These are phyloP conservation scores for Homarus americanus DNA, from an alignment of 1,140 invertebrate genomes.

Conservation along the genomic window DNA sequence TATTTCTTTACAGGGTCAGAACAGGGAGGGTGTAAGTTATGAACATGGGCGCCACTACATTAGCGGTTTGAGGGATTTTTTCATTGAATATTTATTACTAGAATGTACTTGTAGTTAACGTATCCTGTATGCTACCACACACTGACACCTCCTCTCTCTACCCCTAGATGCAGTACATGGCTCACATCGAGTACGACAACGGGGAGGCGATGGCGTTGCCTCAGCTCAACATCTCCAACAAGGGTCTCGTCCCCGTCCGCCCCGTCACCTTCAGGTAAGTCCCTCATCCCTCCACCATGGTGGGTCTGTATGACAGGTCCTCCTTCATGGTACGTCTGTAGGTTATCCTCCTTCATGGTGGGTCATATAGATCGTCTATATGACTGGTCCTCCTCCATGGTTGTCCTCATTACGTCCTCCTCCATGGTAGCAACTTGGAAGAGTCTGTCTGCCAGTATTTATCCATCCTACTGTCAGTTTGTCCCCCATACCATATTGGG, in stretches of 20 bases:
- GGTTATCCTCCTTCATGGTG: background rate
- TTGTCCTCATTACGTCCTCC: no score
- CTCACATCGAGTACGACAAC: conserved; percentile 86
- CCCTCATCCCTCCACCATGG: background rate
- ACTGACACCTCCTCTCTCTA: background rate
- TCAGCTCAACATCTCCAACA: conserved; percentile 88
- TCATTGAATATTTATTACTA: background rate
- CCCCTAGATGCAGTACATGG: conserved; percentile 86
- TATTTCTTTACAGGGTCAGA: no score
- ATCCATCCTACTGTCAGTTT: no score
- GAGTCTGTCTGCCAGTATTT: no score
- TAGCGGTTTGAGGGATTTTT: background rate
- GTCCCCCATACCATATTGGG: no score
- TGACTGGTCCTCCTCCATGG: background rate
- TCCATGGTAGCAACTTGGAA: no score
- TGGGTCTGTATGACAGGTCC: background rate
- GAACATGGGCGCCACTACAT: no score
- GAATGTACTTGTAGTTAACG: no score
- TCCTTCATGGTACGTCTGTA: background rate
- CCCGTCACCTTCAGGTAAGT: conserved; percentile 85
- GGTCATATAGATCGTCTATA: background rate
- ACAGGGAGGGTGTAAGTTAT: no score
- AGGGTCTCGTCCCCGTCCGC: conserved; percentile 86
- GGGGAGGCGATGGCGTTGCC: conserved; percentile 86
- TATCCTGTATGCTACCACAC: background rate